Conservation (phyloP, 2,797 vertebrate genomes). For the Enteromius thamalakanensis region DNA sequence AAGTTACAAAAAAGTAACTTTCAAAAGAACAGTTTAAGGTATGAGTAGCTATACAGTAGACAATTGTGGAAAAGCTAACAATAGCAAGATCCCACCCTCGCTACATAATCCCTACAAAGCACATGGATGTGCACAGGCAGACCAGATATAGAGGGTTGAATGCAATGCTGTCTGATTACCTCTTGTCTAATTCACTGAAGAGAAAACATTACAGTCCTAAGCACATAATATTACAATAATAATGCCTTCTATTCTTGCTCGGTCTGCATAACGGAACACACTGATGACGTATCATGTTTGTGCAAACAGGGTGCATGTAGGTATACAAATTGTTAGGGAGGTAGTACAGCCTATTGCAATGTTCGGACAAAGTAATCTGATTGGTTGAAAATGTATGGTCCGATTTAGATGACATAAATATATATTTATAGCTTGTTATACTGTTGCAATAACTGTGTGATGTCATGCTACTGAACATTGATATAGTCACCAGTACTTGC, state of each 20-base stretch:
- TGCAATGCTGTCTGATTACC: neutral
- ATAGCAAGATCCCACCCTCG: neutral
- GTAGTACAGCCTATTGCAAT: neutral
- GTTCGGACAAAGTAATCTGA: neutral
- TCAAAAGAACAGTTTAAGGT: neutral
- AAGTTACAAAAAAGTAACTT: neutral
- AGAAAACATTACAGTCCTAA: neutral
- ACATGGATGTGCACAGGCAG: neutral
- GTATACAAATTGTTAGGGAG: neutral
- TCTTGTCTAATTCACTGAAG: neutral
- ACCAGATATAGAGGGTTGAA: neutral
- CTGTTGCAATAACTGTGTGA: neutral
- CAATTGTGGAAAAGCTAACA: neutral
- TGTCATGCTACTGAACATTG: neutral
- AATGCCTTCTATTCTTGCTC: neutral
- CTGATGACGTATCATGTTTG: neutral
- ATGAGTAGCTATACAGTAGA: neutral
- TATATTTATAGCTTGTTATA: neutral
- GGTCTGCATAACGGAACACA: neutral
- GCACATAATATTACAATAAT: neutral
- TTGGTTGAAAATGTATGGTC: neutral
- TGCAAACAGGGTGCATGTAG: neutral
- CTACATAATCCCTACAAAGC: neutral
- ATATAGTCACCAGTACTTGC: neutral
- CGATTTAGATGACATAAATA: neutral